These are phyloP conservation scores for Lutjanus erythropterus DNA, from an alignment of 2,113 vertebrate species.

Conservation along the genomic window DNA sequence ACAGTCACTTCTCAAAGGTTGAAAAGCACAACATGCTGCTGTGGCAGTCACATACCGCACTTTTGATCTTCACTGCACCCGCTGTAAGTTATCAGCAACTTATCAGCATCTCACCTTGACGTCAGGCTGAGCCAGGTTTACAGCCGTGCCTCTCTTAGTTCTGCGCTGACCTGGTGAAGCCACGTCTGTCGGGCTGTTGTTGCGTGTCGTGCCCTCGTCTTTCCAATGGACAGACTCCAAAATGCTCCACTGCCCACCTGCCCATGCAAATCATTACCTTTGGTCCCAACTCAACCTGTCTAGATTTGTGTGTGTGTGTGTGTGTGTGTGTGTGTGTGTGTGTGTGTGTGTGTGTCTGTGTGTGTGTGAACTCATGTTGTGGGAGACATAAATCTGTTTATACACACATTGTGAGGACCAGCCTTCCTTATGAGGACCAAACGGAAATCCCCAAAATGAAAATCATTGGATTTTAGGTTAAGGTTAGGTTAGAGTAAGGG, in stretches of 20 bases:
- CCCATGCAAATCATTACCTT: constrained; percentile 45
- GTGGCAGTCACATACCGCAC: constrained; percentile 14
- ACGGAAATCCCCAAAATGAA: too few species aligned
- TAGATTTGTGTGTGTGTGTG: not conserved
- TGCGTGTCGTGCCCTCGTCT: constrained; percentile 33
- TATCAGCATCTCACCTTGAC: constrained; percentile 18
- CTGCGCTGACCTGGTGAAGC: constrained; percentile 21
- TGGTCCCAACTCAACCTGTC: not conserved
- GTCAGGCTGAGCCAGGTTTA: not conserved
- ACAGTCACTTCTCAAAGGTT: constrained; percentile 22
- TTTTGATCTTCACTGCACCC: constrained; percentile 5
- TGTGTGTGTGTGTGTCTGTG: not conserved
- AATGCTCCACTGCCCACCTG: constrained; percentile 38
- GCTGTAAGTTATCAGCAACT: constrained; percentile 2
- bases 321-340: not conserved
- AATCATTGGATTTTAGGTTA: too few species aligned
- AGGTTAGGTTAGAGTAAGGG: too few species aligned
- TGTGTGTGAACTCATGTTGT: too few species aligned
- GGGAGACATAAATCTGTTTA: too few species aligned
- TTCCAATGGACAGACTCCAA: constrained; percentile 21
- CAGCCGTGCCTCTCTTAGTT: constrained; percentile 11
- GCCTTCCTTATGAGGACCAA: too few species aligned
- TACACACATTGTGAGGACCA: too few species aligned
- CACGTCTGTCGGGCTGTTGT: constrained; percentile 22
- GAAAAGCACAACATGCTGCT: constrained; percentile 12